Evolutionary conservation across 2,888 invertebrate genomes (phyloP).

Genomic region (Chrysodeixis includens): DNA sequence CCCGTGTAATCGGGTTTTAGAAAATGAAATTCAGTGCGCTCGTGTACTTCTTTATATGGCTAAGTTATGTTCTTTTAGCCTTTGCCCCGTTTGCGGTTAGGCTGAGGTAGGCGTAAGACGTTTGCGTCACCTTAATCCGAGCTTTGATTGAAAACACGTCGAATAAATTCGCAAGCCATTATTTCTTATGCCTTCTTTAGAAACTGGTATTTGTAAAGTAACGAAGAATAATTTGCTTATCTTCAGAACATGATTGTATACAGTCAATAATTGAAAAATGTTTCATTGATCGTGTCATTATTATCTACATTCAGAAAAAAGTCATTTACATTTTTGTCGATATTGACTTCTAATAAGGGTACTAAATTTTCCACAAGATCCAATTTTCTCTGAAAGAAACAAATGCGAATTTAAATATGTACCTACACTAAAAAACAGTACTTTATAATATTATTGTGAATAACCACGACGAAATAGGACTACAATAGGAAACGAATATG

Average conservation of each 20-base stretch:
- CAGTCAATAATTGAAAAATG: neutral
- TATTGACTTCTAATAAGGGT: neutral
- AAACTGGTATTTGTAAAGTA: slow-evolving; percentile 21
- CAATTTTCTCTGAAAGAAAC: too few relatives aligned
- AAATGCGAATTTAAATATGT: too few relatives aligned
- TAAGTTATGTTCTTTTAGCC: slow-evolving; percentile 76
- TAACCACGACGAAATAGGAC: too few relatives aligned
- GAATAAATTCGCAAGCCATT: slow-evolving; percentile 28
- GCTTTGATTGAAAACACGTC: slow-evolving; percentile 13
- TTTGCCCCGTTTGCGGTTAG: slow-evolving; percentile 64
- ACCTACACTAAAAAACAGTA: too few relatives aligned
- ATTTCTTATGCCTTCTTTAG: slow-evolving; percentile 17
- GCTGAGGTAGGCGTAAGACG: slow-evolving; percentile 24
- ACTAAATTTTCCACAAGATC: neutral
- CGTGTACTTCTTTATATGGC: slow-evolving; percentile 83
- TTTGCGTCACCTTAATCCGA: slow-evolving; percentile 29
- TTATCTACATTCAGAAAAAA: neutral
- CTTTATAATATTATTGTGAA: too few relatives aligned
- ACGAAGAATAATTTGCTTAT: slow-evolving; percentile 15
- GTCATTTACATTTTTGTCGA: neutral
- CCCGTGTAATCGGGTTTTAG: slow-evolving; percentile 86
- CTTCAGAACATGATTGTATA: neutral
- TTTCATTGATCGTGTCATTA: neutral
- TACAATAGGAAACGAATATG: too few relatives aligned
- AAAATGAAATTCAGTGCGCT: slow-evolving; percentile 87